These are phyloP conservation scores for Archaeoteleia sp. DNA, from an alignment of 2,888 invertebrate species.

Conservation along the genomic window DNA sequence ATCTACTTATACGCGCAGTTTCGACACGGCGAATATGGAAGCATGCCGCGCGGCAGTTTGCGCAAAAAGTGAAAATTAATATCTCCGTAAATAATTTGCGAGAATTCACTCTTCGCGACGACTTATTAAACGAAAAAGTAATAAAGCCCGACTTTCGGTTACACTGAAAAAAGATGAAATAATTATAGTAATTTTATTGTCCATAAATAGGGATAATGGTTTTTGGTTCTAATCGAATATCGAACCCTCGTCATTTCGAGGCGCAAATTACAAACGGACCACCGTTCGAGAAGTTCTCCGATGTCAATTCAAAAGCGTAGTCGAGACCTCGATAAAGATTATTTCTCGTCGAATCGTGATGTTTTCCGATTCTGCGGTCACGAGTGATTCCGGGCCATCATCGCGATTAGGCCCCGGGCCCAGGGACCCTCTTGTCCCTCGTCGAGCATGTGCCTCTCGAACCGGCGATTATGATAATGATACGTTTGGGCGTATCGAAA, in stretches of 20 bases:
- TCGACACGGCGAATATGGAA: slow-evolving; percentile 18
- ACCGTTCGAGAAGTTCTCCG: neutral
- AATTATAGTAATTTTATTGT: neutral
- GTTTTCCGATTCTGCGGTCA: slow-evolving; percentile 73
- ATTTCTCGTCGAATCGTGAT: slow-evolving; percentile 56
- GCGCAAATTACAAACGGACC: neutral
- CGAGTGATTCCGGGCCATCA: slow-evolving; percentile 71
- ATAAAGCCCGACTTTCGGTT: neutral
- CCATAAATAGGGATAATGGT: too few relatives aligned
- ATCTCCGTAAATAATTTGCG: slow-evolving; percentile 5
- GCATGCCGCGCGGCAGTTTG: slow-evolving; percentile 5
- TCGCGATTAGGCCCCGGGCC: slow-evolving; percentile 71
- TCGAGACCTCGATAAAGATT: slow-evolving; percentile 27
- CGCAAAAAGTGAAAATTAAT: slow-evolving; percentile 34
- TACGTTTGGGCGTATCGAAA: slow-evolving; percentile 70
- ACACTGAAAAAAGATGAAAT: too few relatives aligned
- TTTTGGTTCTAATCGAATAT: too few relatives aligned
- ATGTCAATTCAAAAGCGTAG: slow-evolving; percentile 25
- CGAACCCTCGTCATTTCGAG: neutral
- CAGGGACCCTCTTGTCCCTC: slow-evolving; percentile 40
- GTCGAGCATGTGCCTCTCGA: slow-evolving; percentile 61
- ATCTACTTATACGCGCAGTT: slow-evolving; percentile 32
- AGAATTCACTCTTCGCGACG: slow-evolving; percentile 5
- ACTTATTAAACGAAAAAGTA: neutral
- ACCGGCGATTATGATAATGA: slow-evolving; percentile 72